Evolutionary conservation across 2,113 vertebrate genomes (phyloP), one percentile per base, ranked within the genome.

Genomic region (Pao palembangensis): DNA sequence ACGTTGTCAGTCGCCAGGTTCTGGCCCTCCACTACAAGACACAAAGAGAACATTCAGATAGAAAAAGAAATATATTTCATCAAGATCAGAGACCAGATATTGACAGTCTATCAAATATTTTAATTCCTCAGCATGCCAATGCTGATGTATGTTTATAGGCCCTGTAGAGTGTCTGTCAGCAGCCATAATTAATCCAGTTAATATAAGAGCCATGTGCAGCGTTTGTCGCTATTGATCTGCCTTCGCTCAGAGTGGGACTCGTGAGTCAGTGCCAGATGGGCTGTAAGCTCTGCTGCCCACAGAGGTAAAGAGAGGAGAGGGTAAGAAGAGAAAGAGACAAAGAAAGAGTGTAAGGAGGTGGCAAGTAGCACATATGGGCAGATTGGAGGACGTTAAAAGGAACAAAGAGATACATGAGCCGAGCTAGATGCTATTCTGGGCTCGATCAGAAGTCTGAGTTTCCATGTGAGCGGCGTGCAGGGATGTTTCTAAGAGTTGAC

Each of bases 1-100:
- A 91, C 78, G 17, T 91, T 88, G 78, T 99, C 95, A 0, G 96
- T 94, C 34, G 92, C 93, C 85, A 99, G 67, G 71, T 99, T 98
- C 92, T 96, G 97, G 52, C 93, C 93, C 61, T 89, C 67, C 14
- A 90, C 91, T 91, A 67, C 2, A 58, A 56, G 48, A 51, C 23
- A 56, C 49, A 79, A 61, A 70, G 2, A 58, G 6, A 67, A 58
- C 50, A n/a, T 47, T 17, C 34, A 76, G 43, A 2, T 3, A 31
- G 38, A 15, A 2, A 12, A 12, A 43, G 19, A 58, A 21, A 31
- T 0, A 44, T 2, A 21, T 67, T 58, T 76, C 16, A 62, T 38
- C 11, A n/a, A 11, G 42, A 25, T 18, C 54, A 67, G 23, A 11
- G 42, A 25, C 20, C 54, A 67, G 55, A 65, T 68, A 71, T 80